Conservation (phyloP, 2,888 invertebrate genomes). For the Drosophila antonietae region DNA sequence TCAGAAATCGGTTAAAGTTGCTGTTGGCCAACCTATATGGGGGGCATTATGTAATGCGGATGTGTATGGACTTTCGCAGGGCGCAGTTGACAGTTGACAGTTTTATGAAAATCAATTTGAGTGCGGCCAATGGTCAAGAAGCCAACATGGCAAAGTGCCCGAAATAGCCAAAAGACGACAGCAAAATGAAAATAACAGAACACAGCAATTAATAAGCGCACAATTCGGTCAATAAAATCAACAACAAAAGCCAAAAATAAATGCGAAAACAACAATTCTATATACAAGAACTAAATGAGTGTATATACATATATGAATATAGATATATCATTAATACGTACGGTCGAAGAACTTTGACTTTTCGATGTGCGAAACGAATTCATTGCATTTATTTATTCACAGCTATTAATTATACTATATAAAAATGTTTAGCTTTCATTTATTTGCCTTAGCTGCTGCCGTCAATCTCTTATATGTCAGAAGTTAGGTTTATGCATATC, state of each 20-base stretch:
- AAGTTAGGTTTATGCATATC: not conserved
- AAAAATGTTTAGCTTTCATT: not conserved
- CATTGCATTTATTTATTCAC: not conserved
- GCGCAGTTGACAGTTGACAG: constrained; percentile 24
- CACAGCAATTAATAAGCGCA: constrained; percentile 69
- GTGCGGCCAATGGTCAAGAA: constrained; percentile 52
- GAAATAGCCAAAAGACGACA: constrained; percentile 21
- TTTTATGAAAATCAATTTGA: constrained; percentile 60
- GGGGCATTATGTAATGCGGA: constrained; percentile 39
- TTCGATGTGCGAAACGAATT: not conserved
- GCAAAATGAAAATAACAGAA: constrained; percentile 28
- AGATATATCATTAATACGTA: constrained; percentile 1
- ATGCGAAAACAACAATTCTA: constrained; percentile 6
- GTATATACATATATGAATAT: constrained; percentile 1
- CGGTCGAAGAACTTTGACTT: constrained; percentile 8
- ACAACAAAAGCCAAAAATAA: constrained; percentile 45
- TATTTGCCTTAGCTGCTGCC: not conserved
- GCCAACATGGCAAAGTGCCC: constrained; percentile 67
- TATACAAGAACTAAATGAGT: constrained; percentile 25
- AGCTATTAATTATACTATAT: not conserved
- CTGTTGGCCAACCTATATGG: not conserved
- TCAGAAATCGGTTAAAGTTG: not conserved
- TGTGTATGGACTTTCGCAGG: constrained; percentile 1
- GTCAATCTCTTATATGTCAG: not conserved
- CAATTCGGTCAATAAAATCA: constrained; percentile 69